A percentile compares a stretch with the other conserved stretches of the same genome.
phyloP scores from a whole-genome alignment of 2,888 invertebrate species.

The Hemaris fuciformis region DNA sequence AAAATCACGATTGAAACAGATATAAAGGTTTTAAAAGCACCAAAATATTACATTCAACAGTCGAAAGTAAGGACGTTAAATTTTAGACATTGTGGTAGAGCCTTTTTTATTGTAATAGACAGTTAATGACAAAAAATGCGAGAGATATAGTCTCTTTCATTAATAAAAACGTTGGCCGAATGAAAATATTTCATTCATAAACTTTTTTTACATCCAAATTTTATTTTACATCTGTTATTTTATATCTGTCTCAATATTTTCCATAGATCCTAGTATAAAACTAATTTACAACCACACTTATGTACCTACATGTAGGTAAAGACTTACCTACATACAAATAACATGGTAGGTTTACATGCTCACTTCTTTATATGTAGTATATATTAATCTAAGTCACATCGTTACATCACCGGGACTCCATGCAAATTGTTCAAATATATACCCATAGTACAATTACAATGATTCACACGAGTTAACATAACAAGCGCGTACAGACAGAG shows the following conservation, averaged over 20 bases:
- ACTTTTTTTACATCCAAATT: neutral
- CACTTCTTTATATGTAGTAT: slow-evolving; percentile 23
- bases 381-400: slow-evolving; percentile 43
- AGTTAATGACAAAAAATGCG: too few relatives aligned
- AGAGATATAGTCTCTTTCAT: too few relatives aligned
- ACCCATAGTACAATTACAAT: neutral
- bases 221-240: neutral
- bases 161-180: too few relatives aligned
- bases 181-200: too few relatives aligned
- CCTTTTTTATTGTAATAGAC: neutral
- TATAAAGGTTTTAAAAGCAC: slow-evolving; percentile 10
- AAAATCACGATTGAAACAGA: slow-evolving; percentile 21
- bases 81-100: neutral
- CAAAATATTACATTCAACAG: too few relatives aligned
- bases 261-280: slow-evolving; percentile 15
- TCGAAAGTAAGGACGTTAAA: neutral
- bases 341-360: slow-evolving; percentile 23
- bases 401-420: slow-evolving; percentile 54
- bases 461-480: slow-evolving; percentile 7
- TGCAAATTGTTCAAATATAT: slow-evolving; percentile 18
- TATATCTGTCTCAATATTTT: slow-evolving; percentile 10
- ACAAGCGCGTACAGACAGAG: slow-evolving; percentile 14
- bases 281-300: slow-evolving; percentile 32
- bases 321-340: slow-evolving; percentile 25
- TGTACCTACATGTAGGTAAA: slow-evolving; percentile 23